A percentile compares a stretch with the other conserved stretches of the same genome.
Evolutionary conservation across 2,888 invertebrate genomes (phyloP).

Genomic region (Chrysolina oricalcia): DNA sequence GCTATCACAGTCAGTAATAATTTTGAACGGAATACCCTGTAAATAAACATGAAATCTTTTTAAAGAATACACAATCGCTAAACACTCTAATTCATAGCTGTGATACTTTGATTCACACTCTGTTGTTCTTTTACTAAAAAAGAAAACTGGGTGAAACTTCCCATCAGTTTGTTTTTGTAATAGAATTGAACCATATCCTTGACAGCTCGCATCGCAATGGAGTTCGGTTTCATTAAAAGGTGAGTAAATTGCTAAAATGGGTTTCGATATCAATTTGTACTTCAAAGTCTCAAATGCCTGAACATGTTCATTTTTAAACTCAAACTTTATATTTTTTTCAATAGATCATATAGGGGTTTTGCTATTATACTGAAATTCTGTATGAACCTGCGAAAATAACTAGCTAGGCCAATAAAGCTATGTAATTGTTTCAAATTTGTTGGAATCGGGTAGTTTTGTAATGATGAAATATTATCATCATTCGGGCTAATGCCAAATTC

Average conservation of each 20-base stretch:
- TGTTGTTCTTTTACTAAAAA: conserved; percentile 62
- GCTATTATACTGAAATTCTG: conserved; percentile 53
- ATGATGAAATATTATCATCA: conserved; percentile 41
- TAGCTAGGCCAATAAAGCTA: conserved; percentile 55
- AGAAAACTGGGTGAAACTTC: conserved; percentile 60
- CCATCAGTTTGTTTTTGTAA: conserved; percentile 47
- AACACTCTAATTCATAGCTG: conserved; percentile 61
- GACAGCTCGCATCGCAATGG: conserved; percentile 60
- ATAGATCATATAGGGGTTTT: conserved; percentile 53
- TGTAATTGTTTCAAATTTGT: conserved; percentile 46
- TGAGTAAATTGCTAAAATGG: conserved; percentile 54
- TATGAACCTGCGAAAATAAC: conserved; percentile 58
- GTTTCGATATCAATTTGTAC: conserved; percentile 40
- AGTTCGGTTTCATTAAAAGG: conserved; percentile 59
- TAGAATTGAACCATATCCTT: conserved; percentile 58
- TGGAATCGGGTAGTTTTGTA: conserved; percentile 52
- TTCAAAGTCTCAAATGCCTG: conserved; percentile 55
- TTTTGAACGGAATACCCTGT: conserved; percentile 45
- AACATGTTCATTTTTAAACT: conserved; percentile 50
- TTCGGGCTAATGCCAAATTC: conserved; percentile 46
- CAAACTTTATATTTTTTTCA: conserved; percentile 52
- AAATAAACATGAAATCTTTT: conserved; percentile 42
- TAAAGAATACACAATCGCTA: neutral
- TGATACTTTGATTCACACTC: conserved; percentile 56
- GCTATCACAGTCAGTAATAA: conserved; percentile 49